Evolutionary conservation across 1,140 invertebrate genomes (phyloP).

Genomic region (Lordiphosa clarofinis): DNA sequence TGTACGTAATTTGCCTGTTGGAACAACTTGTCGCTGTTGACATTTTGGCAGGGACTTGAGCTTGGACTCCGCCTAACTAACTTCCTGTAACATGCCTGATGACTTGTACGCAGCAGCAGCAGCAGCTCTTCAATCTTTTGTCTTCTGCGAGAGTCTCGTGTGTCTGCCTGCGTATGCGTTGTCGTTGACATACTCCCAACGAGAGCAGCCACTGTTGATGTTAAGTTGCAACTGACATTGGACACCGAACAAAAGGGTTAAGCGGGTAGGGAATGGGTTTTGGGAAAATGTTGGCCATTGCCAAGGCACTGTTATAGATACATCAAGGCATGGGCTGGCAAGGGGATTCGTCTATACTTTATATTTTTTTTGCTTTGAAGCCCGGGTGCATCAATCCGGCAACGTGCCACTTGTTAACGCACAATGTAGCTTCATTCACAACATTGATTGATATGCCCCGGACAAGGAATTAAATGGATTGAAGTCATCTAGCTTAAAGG

Average conservation of each 20-base stretch:
- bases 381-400: conserved; percentile 51
- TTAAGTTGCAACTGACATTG: conserved; percentile 25
- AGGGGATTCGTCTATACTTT: conserved; percentile 7
- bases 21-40: conserved; percentile 65
- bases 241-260: conserved; percentile 1
- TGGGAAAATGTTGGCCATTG: conserved; percentile 16
- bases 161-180: conserved; percentile 39
- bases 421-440: conserved; percentile 56
- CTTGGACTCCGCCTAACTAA: conserved; percentile 62
- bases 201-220: conserved; percentile 39
- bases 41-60: conserved; percentile 59
- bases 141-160: conserved; percentile 48
- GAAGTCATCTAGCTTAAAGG: conserved; percentile 7
- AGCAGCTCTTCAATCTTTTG: conserved; percentile 59
- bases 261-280: not conserved
- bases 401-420: conserved; percentile 73
- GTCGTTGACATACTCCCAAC: conserved; percentile 65
- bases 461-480: conserved; percentile 2
- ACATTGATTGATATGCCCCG: conserved; percentile 62
- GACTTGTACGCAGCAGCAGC: conserved; percentile 58
- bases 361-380: conserved; percentile 22
- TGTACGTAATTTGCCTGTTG: conserved; percentile 50
- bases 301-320: conserved; percentile 52
- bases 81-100: conserved; percentile 71
- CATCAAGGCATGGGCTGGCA: conserved; percentile 32